Conservation (phyloP, 2,113 vertebrate species). For the Chaenogobius annularis region DNA sequence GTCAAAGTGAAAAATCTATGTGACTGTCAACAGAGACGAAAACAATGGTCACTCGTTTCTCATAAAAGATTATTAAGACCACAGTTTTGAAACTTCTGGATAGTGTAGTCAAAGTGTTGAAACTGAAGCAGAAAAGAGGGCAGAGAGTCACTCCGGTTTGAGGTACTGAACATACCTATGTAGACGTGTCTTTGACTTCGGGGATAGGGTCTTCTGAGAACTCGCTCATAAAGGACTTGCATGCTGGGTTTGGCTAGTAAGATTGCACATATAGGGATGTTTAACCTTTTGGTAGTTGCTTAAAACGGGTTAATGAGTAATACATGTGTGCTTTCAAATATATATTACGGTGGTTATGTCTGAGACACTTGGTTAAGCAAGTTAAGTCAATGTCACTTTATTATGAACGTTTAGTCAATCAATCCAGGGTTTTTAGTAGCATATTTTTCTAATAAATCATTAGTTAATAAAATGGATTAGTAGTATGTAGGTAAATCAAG, state of each 20-base stretch:
- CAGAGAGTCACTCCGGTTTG: conserved; percentile 46
- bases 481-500: conserved; percentile 29
- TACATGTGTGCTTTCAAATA: conserved; percentile 60
- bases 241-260: conserved; percentile 99
- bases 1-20: background rate
- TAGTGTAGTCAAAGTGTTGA: conserved; percentile 28
- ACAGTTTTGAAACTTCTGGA: conserved; percentile 15
- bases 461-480: conserved; percentile 17
- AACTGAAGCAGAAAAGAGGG: conserved; percentile 47
- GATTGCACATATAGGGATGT: conserved; percentile 95
- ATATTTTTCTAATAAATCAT: background rate
- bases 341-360: conserved; percentile 61
- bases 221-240: conserved; percentile 98
- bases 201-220: conserved; percentile 98
- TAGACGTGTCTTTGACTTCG: conserved; percentile 88
- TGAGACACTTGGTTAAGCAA: conserved; percentile 16
- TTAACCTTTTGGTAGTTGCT: conserved; percentile 78
- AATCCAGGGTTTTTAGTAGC: background rate
- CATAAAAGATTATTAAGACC: conserved; percentile 28
- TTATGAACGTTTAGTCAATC: conserved; percentile 15
- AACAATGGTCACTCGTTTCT: conserved; percentile 5
- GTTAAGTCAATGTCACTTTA: conserved; percentile 17
- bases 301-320: conserved; percentile 44
- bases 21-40: conserved; percentile 19
- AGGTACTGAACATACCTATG: conserved; percentile 89